Base-by-base conservation (phyloP, 2,113 vertebrate genomes). In the Dermatemys mawii region DNA sequence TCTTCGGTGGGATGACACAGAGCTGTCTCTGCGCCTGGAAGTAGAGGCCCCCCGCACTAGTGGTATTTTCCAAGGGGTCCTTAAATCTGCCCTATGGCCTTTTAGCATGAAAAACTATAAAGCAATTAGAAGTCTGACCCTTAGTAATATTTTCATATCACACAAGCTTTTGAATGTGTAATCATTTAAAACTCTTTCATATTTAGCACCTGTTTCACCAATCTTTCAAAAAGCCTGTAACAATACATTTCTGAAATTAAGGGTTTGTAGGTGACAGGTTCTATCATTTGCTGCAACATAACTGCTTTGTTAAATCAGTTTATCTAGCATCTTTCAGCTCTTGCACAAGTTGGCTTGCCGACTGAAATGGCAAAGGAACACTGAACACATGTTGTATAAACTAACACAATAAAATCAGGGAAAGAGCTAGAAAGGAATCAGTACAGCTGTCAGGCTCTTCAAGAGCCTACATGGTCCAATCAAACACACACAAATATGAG, bases 51-150 rank as follows among this genome's bases (percentile, higher is more conserved):
- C 54, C 79, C 70, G 7, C 12, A 13, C 3, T 75, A 86, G n/a
- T 22, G 0, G 1, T n/a, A 1, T 32, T 90, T 7, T 5, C 12
- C 22, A 57, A 78, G 11, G 60, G 7, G 32, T 53, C 2, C 55
- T 29, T 14, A 6, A 1, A 22, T 3, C 6, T 60, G 7, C 44
- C 41, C 12, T 75, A 1, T 54, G 22, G 35, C 6, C 91, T 90
- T 55, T 89, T 60, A 80, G 11, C 13, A 79, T 2, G 13, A 49
- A 12, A 16, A 26, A 16, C 63, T 38, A 70, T 70, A 70, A 38
- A 19, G n/a, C 63, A 70, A 38, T 70, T 70, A 70, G 35, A 70
- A 70, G n/a, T 70, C 63, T 70, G 63, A 8, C 35, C 60, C 29
- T 67, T 67, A n/a, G 35, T 38, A 38, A 38, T 70, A 70, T 70